Evolutionary conservation across 2,888 invertebrate genomes (phyloP).

Genomic region (Caradrina clavipalpis): DNA sequence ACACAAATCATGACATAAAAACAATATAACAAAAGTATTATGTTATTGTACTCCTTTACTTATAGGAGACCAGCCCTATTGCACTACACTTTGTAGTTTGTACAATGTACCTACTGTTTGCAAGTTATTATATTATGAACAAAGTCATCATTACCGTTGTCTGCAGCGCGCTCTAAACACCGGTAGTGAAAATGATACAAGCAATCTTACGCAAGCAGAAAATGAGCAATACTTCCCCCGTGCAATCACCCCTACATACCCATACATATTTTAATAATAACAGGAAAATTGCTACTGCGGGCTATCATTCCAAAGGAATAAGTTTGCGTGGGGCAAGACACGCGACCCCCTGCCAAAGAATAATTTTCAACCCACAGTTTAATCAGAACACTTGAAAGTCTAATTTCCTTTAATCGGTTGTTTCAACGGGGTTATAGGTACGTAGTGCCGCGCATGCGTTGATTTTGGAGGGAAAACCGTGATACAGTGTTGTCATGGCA

Average conservation of each 20-base stretch:
- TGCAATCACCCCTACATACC: conserved; percentile 65
- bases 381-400: conserved; percentile 62
- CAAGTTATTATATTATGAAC: conserved; percentile 46
- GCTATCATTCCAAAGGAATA: conserved; percentile 79
- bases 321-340: conserved; percentile 78
- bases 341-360: conserved; percentile 72
- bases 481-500: conserved; percentile 85
- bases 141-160: conserved; percentile 62
- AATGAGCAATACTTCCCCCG: conserved; percentile 77
- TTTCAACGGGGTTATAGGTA: conserved; percentile 50
- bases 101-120: conserved; percentile 25
- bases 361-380: conserved; percentile 34
- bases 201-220: conserved; percentile 76
- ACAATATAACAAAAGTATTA: too few relatives aligned
- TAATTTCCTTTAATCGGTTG: conserved; percentile 56
- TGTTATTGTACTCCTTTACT: too few relatives aligned
- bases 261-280: conserved; percentile 78
- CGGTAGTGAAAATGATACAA: conserved; percentile 68
- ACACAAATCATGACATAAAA: too few relatives aligned
- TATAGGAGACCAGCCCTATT: conserved; percentile 24
- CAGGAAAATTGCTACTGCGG: conserved; percentile 85
- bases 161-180: conserved; percentile 53
- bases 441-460: conserved; percentile 85
- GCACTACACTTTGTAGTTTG: conserved; percentile 9
- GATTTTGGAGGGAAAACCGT: conserved; percentile 88